phyloP scores from a whole-genome alignment of 2,113 vertebrate genomes.

The Colinus virginianus region DNA sequence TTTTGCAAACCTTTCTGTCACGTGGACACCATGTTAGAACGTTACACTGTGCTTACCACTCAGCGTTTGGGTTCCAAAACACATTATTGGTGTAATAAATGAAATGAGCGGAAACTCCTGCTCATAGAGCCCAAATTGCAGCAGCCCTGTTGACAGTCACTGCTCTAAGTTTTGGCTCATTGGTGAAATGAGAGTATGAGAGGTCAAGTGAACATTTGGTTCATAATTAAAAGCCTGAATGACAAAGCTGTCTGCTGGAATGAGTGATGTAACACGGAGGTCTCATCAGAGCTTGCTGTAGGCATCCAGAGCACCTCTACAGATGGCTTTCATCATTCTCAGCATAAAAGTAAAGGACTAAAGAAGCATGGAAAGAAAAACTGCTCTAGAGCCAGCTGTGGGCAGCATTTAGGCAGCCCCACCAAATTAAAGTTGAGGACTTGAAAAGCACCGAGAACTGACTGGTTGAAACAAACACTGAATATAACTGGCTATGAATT shows the following conservation, averaged over 20 bases:
- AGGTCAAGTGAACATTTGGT: constrained; percentile 24
- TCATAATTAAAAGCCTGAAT: constrained; percentile 41
- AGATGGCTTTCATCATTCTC: not conserved
- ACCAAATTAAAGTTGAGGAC: not conserved
- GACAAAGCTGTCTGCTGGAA: not conserved
- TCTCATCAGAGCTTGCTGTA: not conserved
- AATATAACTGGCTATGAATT: not conserved
- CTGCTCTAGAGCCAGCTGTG: not conserved
- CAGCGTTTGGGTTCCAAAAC: constrained; percentile 10
- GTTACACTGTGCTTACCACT: not conserved
- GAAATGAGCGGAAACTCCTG: constrained; percentile 44
- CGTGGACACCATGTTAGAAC: not conserved
- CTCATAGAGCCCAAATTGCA: not conserved
- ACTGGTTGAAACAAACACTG: not conserved
- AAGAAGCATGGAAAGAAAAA: not conserved
- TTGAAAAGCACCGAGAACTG: not conserved
- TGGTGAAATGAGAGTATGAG: constrained; percentile 29
- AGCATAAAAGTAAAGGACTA: not conserved
- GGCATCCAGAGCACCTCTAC: not conserved
- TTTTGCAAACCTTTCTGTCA: not conserved
- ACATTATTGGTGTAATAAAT: constrained; percentile 56
- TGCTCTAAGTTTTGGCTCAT: constrained; percentile 44
- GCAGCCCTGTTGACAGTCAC: constrained; percentile 15
- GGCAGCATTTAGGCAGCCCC: not conserved
- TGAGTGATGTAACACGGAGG: not conserved